Evolutionary conservation across 2,113 vertebrate species (phyloP).

Genomic region (Ceuthmochares aereus): DNA sequence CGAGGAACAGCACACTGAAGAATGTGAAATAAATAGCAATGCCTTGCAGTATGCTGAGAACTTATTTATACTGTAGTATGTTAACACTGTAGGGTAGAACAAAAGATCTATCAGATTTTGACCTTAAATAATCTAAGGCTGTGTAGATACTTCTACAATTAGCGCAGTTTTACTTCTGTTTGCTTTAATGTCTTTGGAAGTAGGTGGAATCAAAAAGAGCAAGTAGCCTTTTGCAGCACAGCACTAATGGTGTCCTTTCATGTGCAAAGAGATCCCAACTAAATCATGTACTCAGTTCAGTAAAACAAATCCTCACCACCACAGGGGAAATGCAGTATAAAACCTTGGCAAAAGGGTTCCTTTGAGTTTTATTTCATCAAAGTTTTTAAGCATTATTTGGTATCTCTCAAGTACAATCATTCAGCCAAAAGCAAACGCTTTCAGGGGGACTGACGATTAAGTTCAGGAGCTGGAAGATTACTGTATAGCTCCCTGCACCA

Average conservation of each 20-base stretch:
- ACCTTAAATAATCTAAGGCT: background rate
- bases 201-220: background rate
- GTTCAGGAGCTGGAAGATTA: background rate
- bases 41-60: background rate
- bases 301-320: background rate
- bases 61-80: background rate
- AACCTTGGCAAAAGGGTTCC: background rate
- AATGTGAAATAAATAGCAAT: background rate
- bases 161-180: background rate
- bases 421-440: background rate
- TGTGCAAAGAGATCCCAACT: background rate
- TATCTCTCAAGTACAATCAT: background rate
- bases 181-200: background rate
- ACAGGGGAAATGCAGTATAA: background rate
- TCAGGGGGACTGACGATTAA: background rate
- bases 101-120: background rate
- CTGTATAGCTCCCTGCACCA: background rate
- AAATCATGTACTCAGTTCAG: fast-evolving
- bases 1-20: background rate
- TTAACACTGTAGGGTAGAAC: background rate
- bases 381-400: background rate
- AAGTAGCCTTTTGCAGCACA: background rate
- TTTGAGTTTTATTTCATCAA: conserved; percentile 31
- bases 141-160: background rate
- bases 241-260: background rate